Evolutionary conservation across 2,113 vertebrate species (phyloP).

Genomic region (Stercorarius parasiticus): DNA sequence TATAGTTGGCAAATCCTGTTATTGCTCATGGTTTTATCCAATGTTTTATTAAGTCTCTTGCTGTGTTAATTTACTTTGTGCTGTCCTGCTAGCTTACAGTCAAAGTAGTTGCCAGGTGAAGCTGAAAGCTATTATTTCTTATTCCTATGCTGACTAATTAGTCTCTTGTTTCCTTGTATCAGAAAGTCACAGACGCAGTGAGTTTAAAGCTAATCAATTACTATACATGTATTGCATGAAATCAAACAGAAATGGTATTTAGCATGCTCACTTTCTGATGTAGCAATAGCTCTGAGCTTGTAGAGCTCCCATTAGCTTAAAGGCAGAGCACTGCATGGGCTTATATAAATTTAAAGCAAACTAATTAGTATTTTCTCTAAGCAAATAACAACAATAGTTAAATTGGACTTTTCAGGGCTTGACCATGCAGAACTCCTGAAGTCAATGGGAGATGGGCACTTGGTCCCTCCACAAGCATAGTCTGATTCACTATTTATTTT

Average conservation of each 20-base stretch:
- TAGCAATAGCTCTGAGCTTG: constrained; percentile 28
- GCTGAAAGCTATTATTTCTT: constrained; percentile 31
- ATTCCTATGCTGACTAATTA: constrained; percentile 49
- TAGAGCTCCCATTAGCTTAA: constrained; percentile 46
- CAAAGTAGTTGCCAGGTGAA: constrained; percentile 8
- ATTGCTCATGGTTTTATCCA: neutral
- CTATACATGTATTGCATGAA: constrained; percentile 48
- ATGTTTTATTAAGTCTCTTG: constrained; percentile 18
- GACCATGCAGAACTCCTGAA: constrained; percentile 35
- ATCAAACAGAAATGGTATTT: neutral
- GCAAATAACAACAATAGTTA: neutral
- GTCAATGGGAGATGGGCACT: constrained; percentile 15
- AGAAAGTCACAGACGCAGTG: constrained; percentile 63
- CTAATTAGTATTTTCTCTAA: neutral
- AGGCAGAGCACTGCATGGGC: constrained; percentile 36
- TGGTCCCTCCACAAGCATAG: constrained; percentile 25
- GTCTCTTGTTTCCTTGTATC: constrained; percentile 61
- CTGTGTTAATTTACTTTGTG: constrained; percentile 12
- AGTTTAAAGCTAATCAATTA: constrained; percentile 60
- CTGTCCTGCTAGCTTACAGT: constrained; percentile 15
- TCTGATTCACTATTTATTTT: constrained; percentile 45
- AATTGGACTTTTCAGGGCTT: neutral
- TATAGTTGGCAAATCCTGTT: constrained; percentile 11
- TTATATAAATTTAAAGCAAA: neutral
- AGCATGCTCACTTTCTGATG: constrained; percentile 53